Evolutionary conservation across 1,140 invertebrate species (phyloP), one percentile per base, ranked within the genome.

Genomic region (Doryteuthis pealeii): DNA sequence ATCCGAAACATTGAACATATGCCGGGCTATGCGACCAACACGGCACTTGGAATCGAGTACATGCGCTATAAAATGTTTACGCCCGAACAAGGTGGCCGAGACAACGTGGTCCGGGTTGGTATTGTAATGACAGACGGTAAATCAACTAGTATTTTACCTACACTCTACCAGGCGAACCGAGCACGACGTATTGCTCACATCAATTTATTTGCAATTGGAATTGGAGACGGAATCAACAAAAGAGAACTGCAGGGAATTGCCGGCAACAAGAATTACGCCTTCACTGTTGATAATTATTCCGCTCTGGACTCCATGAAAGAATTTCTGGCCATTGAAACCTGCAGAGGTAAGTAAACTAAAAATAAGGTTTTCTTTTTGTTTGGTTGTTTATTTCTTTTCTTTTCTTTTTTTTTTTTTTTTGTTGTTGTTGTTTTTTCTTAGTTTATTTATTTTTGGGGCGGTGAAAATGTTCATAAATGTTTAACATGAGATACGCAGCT

Each of bases 11-110:
- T 79, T 28, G 28, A 22, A 35, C 67, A 75, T 70, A 81, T 78
- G 73, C 76, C 81, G 70, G 81, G 82, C 18, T 82, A 80, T 30
- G 77, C 78, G 18, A 83, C 82, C 65, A 81, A 83, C 73, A 82
- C 82, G 0, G 83, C 77, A 4, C 80, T 81, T 30, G 83, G 82
- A 26, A 76, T 85, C 30, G 73, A 77, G 15, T 81, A 81, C 76
- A 80, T 77, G 72, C 70, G 75, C 18, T 72, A 79, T 22, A 76
- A 82, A 22, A 74, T 83, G 66, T 80, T 82, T 72, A 80, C 74
- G 26, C 45, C 73, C 15, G 72, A 74, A 31, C 75, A 74, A 26
- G 83, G 83, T 10, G 81, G 81, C 6, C 76, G 83, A 22, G 62
- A 31, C 10, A 43, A 69, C 33, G 72, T 76, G 4, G 70, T 54